phyloP scores from a whole-genome alignment of 2,113 vertebrate genomes.

The Phylloscopus whistleri region DNA sequence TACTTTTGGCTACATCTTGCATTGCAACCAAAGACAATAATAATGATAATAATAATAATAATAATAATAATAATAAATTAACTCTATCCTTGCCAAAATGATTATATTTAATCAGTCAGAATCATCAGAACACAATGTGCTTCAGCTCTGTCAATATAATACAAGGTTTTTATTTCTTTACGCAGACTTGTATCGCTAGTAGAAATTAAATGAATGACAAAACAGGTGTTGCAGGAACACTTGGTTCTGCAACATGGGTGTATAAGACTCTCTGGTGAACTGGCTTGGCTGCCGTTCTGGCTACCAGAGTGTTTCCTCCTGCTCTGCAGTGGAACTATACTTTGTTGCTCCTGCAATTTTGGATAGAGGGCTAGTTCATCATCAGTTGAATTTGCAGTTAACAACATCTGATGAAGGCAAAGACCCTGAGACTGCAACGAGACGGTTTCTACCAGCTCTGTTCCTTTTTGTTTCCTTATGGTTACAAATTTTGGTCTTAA shows the following conservation, averaged over 20 bases:
- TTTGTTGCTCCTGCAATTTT: not conserved
- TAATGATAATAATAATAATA: not conserved
- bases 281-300: not conserved
- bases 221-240: not conserved
- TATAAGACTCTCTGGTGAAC: not conserved
- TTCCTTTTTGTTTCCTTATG: not conserved
- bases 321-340: not conserved
- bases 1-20: not conserved
- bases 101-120: not conserved
- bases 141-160: not conserved
- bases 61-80: not conserved
- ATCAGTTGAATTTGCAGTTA: not conserved
- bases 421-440: not conserved
- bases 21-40: not conserved
- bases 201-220: not conserved
- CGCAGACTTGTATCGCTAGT: not conserved
- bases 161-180: not conserved
- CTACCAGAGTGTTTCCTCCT: not conserved
- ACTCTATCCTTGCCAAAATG: rapidly evolving
- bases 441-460: not conserved
- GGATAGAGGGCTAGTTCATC: not conserved
- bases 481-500: not conserved
- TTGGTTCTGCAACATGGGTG: not conserved
- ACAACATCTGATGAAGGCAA: not conserved
- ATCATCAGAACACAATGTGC: not conserved